A percentile compares a stretch with the other conserved stretches of the same genome.
phyloP scores from a whole-genome alignment of 2,113 vertebrate species.

The Pseudopipra pipra region DNA sequence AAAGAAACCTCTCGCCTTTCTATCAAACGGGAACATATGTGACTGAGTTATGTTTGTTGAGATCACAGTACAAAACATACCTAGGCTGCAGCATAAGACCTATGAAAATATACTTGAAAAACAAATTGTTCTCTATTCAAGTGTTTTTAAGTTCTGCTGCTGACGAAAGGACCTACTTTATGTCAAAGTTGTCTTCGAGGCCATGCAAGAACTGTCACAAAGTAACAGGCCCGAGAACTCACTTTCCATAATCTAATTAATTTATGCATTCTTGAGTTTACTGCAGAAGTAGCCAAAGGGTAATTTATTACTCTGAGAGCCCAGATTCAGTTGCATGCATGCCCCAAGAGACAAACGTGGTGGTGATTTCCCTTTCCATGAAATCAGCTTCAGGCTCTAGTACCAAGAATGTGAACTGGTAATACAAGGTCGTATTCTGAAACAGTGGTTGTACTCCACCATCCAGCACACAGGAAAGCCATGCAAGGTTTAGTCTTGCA shows the following conservation, averaged over 20 bases:
- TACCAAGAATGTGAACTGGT: background rate
- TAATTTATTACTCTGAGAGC: conserved; percentile 42
- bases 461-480: background rate
- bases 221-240: background rate
- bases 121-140: background rate
- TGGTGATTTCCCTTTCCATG: background rate
- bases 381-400: background rate
- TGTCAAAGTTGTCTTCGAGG: background rate
- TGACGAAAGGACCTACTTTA: conserved; percentile 28
- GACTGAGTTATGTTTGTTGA: background rate
- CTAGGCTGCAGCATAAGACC: background rate
- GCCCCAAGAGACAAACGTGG: background rate
- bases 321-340: background rate
- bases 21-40: accelerated
- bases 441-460: background rate
- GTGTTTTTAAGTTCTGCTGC: background rate
- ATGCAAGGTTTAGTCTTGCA: background rate
- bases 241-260: conserved; percentile 63
- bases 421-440: background rate
- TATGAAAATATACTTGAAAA: background rate
- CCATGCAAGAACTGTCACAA: conserved; percentile 28
- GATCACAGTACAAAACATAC: background rate
- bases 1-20: background rate
- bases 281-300: conserved; percentile 16
- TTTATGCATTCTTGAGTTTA: conserved; percentile 42